phyloP scores from a whole-genome alignment of 2,113 vertebrate species.

The Alethe diademata region DNA sequence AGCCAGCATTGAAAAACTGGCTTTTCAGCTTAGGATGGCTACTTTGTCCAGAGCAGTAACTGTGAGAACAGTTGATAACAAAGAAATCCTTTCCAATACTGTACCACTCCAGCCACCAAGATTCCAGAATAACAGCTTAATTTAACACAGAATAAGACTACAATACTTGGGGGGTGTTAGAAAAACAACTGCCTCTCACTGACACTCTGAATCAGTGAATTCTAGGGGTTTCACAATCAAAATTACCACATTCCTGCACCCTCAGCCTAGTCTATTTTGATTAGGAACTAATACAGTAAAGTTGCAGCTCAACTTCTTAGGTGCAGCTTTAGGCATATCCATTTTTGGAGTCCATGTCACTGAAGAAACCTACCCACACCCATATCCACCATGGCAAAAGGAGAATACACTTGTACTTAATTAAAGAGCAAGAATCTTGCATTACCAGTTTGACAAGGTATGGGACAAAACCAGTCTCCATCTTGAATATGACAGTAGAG shows the following conservation, averaged over 20 bases:
- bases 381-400: slow-evolving; percentile 38
- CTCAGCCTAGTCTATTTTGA: slow-evolving; percentile 1
- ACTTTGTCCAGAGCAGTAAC: not conserved
- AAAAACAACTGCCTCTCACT: not conserved
- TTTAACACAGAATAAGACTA: not conserved
- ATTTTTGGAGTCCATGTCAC: slow-evolving; percentile 30
- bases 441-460: slow-evolving; percentile 26
- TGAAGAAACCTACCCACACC: slow-evolving; percentile 53
- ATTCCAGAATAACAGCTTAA: not conserved
- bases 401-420: slow-evolving; percentile 54
- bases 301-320: slow-evolving; percentile 31
- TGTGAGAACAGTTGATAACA: not conserved
- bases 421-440: slow-evolving; percentile 51
- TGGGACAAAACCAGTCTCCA: slow-evolving; percentile 38
- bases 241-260: slow-evolving; percentile 12
- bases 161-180: not conserved
- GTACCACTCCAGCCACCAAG: not conserved
- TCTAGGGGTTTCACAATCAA: not conserved
- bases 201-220: not conserved
- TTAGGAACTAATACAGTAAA: slow-evolving; percentile 11
- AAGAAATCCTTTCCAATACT: not conserved
- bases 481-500: not conserved
- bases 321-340: slow-evolving; percentile 56
- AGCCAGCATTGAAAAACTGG: not conserved
- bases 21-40: not conserved